Conservation (phyloP, 1,140 invertebrate genomes). For the Dreissena polymorpha region DNA sequence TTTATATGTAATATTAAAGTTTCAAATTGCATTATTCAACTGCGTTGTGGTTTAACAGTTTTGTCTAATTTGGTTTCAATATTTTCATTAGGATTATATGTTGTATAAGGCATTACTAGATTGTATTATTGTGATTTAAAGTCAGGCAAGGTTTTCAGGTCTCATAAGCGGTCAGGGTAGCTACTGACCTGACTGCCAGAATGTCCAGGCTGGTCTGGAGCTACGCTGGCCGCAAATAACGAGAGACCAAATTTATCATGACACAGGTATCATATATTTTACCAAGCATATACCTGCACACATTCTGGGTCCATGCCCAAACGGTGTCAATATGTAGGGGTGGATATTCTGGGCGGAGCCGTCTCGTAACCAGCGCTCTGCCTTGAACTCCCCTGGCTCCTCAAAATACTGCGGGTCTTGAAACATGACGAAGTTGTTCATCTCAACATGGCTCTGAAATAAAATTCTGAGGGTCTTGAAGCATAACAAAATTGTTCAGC, state of each 20-base stretch:
- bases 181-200: too few relatives aligned
- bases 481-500: constrained; percentile 82
- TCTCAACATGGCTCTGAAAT: constrained; percentile 89
- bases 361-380: constrained; percentile 90
- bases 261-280: background rate
- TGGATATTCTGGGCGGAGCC: constrained; percentile 76
- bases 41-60: too few relatives aligned
- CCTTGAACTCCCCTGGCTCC: constrained; percentile 86
- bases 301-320: constrained; percentile 87
- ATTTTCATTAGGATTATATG: too few relatives aligned
- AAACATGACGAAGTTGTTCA: constrained; percentile 81
- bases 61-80: too few relatives aligned
- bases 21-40: too few relatives aligned
- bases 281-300: constrained; percentile 78
- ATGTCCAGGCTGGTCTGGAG: too few relatives aligned
- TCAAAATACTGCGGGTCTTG: constrained; percentile 88
- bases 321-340: constrained; percentile 89
- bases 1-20: too few relatives aligned
- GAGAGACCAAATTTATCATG: background rate
- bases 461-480: constrained; percentile 65
- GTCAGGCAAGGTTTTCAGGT: too few relatives aligned
- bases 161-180: too few relatives aligned
- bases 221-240: too few relatives aligned
- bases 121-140: too few relatives aligned
- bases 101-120: too few relatives aligned